These are phyloP conservation scores for Onychomys leucogaster DNA, from an alignment of 2,797 vertebrate species.

Conservation along the genomic window DNA sequence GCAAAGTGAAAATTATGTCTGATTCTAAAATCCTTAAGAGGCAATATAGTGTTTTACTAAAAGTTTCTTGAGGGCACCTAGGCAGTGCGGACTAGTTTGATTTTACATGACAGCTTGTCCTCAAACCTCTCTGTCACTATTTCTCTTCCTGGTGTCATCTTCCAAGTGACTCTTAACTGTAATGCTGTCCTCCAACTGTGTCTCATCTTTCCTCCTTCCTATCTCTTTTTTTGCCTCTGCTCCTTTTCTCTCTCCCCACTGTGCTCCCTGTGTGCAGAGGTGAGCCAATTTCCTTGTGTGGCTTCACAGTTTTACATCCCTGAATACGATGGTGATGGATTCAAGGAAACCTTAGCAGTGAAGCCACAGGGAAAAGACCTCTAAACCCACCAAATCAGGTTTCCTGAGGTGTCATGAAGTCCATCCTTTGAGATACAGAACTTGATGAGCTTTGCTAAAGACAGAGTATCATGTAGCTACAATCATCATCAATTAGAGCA, in stretches of 20 bases:
- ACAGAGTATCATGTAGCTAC: too few relatives aligned
- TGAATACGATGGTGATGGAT: neutral
- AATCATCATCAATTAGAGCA: neutral
- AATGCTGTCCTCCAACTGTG: fast-evolving
- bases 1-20: neutral
- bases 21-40: neutral
- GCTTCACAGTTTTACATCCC: neutral
- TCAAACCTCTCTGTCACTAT: neutral
- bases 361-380: neutral
- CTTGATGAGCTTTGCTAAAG: neutral
- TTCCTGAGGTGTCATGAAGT: neutral
- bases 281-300: neutral
- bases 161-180: neutral
- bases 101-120: neutral
- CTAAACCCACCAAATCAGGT: neutral
- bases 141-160: neutral
- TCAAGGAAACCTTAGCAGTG: neutral
- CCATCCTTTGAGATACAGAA: neutral
- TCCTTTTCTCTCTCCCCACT: neutral
- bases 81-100: neutral
- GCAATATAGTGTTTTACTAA: neutral
- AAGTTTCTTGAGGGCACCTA: neutral
- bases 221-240: neutral
- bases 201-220: neutral
- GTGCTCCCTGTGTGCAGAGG: fast-evolving